Evolutionary conservation across 2,113 vertebrate genomes (phyloP), one percentile per base, ranked within the genome.

Genomic region (Crotalus horridus): DNA sequence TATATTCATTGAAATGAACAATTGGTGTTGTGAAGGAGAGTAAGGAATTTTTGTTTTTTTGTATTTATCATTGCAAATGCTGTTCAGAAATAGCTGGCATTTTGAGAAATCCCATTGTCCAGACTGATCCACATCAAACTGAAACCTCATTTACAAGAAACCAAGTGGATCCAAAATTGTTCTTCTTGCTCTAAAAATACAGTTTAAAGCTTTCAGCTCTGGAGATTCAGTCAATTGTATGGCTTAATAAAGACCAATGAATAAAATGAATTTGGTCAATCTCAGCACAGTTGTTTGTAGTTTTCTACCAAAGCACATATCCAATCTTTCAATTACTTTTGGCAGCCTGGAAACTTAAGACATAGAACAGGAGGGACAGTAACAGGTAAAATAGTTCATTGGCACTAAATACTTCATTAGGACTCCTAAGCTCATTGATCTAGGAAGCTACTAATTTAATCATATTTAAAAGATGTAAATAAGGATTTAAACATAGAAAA

Each of bases 1-100:
- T 39, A 54, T 21, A 33, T 89, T 93, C 92, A 92, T 92, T 61
- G 90, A 93, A 93, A n/a, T 55, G 48, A 94, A 69, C 89, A 92
- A 94, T 85, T n/a, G 91, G 10, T 69, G 6, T 39, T 56, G 26
- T 90, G 93, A 26, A 95, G 26, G 7, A 46, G 69, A 46, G 90
- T 3, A 89, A 58, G 92, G 0, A 85, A 64, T 64, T 95, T 43
- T 29, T 12, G 20, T 85, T 85, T 23, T 15, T 13, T 55, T 43
- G 43, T 91, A 94, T 95, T 93, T 56, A 13, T 92, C 94, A 48
- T 23, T 94, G 53, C 48, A n/a, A 61, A 21, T 51, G 88, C 0
- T 46, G 1, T 54, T 39, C 3, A 92, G 74, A 54, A 26, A 89
- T 88, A 91, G 93, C 92, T 74, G 48, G 85, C 17, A 17, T 58